Conservation (phyloP, 2,888 invertebrate species). For the Lobophora halterata region DNA sequence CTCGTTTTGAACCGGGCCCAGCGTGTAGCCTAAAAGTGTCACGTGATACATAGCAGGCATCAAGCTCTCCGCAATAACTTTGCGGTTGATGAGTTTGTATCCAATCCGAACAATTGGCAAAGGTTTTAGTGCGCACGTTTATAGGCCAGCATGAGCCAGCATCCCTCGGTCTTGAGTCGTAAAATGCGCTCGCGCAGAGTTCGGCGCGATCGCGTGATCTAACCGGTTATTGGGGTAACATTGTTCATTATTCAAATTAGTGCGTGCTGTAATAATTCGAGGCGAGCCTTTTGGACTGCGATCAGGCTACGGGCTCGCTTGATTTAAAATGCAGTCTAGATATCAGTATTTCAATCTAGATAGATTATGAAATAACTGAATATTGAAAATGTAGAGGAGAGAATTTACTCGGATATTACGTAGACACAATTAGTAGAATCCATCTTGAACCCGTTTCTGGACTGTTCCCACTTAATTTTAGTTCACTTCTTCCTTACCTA, state of each 20-base stretch:
- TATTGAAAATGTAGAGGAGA: conserved; percentile 1
- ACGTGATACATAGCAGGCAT: conserved; percentile 27
- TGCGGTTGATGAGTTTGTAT: conserved; percentile 34
- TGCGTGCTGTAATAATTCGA: conserved; percentile 71
- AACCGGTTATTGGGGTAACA: conserved; percentile 68
- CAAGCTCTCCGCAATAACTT: conserved; percentile 32
- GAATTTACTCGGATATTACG: too few species aligned
- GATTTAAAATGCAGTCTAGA: conserved; percentile 16
- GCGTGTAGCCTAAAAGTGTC: conserved; percentile 25
- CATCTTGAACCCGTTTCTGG: too few species aligned
- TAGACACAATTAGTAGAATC: too few species aligned
- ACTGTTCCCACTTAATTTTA: too few species aligned
- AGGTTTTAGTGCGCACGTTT: conserved; percentile 52
- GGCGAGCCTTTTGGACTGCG: conserved; percentile 51
- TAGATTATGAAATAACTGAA: conserved; percentile 13
- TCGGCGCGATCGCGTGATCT: conserved; percentile 59
- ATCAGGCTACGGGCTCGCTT: conserved; percentile 39
- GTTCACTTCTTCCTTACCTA: too few species aligned
- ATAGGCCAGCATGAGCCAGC: conserved; percentile 59
- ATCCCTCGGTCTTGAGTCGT: conserved; percentile 46
- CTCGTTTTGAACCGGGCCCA: conserved; percentile 16
- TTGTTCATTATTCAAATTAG: conserved; percentile 78
- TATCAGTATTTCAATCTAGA: conserved; percentile 17
- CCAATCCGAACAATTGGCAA: conserved; percentile 41
- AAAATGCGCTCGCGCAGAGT: conserved; percentile 49